A percentile compares a stretch with the other conserved stretches of the same genome.
phyloP scores from a whole-genome alignment of 1,140 invertebrate genomes.

The Caenorhabditis inopinata region DNA sequence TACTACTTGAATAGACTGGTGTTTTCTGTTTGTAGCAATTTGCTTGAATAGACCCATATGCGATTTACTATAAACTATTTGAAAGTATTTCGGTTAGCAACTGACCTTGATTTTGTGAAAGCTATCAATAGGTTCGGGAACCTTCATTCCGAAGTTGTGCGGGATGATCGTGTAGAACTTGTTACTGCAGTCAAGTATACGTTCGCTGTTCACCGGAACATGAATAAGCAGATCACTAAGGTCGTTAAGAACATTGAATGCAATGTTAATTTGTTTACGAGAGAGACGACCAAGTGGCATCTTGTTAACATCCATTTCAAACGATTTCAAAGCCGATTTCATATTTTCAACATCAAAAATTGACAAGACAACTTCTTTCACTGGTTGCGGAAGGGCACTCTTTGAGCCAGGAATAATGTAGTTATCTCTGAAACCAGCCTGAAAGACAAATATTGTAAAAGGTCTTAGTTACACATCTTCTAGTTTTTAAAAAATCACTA shows the following conservation, averaged over 20 bases:
- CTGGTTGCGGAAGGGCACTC: constrained; percentile 76
- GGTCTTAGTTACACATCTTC: too few relatives aligned
- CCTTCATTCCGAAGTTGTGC: constrained; percentile 82
- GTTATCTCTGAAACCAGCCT: constrained; percentile 54
- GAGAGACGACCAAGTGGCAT: constrained; percentile 96
- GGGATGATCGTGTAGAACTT: constrained; percentile 90
- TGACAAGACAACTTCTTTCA: constrained; percentile 81
- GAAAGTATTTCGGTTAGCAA: too few relatives aligned
- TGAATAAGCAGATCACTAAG: constrained; percentile 66
- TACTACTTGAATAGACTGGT: too few relatives aligned
- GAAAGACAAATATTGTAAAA: background rate
- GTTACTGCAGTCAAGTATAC: constrained; percentile 82
- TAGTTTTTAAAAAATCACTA: too few relatives aligned
- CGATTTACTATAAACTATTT: background rate
- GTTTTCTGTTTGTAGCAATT: too few relatives aligned
- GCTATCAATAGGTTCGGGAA: constrained; percentile 79
- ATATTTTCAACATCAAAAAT: constrained; percentile 82
- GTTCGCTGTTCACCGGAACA: background rate
- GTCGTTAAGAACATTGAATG: constrained; percentile 80
- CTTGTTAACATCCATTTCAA: constrained; percentile 91
- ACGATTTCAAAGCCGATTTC: constrained; percentile 66
- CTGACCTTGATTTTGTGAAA: constrained; percentile 62
- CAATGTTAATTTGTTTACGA: constrained; percentile 81
- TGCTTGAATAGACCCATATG: too few relatives aligned
- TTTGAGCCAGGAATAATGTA: constrained; percentile 32